phyloP scores from a whole-genome alignment of 2,113 vertebrate genomes.

The Gymnorhina tibicen region DNA sequence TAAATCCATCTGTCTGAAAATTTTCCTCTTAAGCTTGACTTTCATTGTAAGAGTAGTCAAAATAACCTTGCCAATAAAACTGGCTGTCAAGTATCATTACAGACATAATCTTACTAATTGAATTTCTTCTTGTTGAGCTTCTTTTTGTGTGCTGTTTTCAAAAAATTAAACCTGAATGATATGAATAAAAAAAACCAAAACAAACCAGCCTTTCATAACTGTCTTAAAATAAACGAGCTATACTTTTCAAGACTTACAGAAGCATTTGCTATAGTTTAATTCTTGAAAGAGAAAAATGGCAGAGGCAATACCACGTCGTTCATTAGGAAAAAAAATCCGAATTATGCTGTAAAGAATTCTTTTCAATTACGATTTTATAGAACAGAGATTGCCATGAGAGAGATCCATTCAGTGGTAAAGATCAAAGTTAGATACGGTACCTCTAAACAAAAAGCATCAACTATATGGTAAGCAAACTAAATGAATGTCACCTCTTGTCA shows the following conservation, averaged over 20 bases:
- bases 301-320: not conserved
- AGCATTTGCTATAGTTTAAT: not conserved
- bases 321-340: not conserved
- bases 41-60: not conserved
- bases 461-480: not conserved
- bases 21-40: not conserved
- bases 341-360: not conserved
- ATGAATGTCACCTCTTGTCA: not conserved
- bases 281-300: not conserved
- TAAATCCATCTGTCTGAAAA: not conserved
- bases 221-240: not conserved
- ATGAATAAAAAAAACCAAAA: not conserved
- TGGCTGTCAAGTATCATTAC: not conserved
- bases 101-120: not conserved
- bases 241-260: not conserved
- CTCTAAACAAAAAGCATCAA: not conserved
- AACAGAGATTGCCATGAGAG: not conserved
- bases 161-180: not conserved
- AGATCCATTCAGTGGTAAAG: not conserved
- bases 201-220: not conserved
- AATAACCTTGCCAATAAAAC: not conserved
- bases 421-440: not conserved
- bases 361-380: not conserved
- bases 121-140: not conserved
- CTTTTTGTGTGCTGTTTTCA: not conserved